Conservation (phyloP, 2,888 invertebrate species). For the Tipula helvola region DNA sequence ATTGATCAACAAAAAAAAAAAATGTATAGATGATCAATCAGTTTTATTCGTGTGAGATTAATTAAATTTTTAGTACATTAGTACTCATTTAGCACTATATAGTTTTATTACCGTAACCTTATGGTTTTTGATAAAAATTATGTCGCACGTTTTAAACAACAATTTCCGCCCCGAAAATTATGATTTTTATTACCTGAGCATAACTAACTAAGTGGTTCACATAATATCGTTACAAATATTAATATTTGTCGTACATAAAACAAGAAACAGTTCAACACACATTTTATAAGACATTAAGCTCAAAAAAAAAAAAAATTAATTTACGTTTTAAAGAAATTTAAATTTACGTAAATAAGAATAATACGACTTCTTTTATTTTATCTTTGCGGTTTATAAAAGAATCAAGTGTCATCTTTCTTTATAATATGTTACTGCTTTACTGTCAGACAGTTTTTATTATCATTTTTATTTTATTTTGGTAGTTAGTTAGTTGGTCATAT, state of each 20-base stretch:
- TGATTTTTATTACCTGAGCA: not conserved
- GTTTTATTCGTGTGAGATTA: too few relatives aligned
- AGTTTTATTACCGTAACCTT: not conserved
- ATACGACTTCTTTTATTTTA: conserved; percentile 7
- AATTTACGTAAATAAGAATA: not conserved
- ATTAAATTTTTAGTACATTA: not conserved
- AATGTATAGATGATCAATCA: not conserved
- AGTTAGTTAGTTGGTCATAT: not conserved
- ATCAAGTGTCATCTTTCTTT: conserved; percentile 8
- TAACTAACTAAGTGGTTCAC: not conserved
- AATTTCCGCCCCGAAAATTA: not conserved
- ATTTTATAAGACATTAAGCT: not conserved
- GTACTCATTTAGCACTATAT: not conserved
- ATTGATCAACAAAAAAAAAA: not conserved
- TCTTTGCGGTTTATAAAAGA: conserved; percentile 7
- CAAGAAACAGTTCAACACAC: not conserved
- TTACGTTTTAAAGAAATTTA: not conserved
- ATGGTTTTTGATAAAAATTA: not conserved
- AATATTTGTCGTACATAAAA: not conserved
- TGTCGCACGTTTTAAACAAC: not conserved
- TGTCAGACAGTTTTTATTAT: conserved; percentile 8
- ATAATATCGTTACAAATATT: not conserved
- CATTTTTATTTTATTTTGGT: not conserved
- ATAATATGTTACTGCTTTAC: not conserved
- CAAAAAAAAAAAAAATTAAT: not conserved